Base-by-base conservation (phyloP, 2,888 invertebrate species). In the Altica lythri region DNA sequence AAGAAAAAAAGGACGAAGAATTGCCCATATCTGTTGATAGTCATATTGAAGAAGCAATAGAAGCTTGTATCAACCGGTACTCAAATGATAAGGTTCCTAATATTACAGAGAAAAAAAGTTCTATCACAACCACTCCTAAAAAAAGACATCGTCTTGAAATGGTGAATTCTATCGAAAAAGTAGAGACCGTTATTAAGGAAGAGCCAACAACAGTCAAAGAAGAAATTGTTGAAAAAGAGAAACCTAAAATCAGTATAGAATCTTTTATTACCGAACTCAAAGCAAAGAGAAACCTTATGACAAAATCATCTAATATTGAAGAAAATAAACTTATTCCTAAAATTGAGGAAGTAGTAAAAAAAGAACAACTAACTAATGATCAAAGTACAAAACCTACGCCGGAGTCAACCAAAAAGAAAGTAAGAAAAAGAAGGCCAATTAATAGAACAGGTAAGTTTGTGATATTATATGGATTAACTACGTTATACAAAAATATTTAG, bases 141-240 rank as follows among this genome's bases (percentile, higher is more conserved):
- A 89, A 89, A 68, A 79, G 88, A 0, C 88, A 88, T 68, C 77
- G 88, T 58, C 68, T 86, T 44, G 88, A 88, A 75, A 79, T 82
- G 16, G 82, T 83, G 30, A 79, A 78, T 63, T 70, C 77, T 32
- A 51, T 42, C 1, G 64, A 65, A 45, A 57, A 57, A 25, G n/a
- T 35, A 12, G 25, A 19, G 1, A 35, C 52, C 4, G 40, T 42
- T 2, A 29, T 56, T 2, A 64, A 75, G 37, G 48, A 44, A 3
- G 76, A 76, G 60, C 75, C 75, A 17, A 19, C 46, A 18, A 4
- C 35, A 2, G 32, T 38, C 9, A 30, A 59, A 18, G 65, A 65
- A 16, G 66, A 68, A 17, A 50, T 14, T 30, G 18, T 61, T 64
- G 54, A 55, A 27, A 63, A 67, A 55, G 57, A 45, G 69, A 76